phyloP scores from a whole-genome alignment of 2,888 invertebrate genomes.

The Spilarctia lutea region DNA sequence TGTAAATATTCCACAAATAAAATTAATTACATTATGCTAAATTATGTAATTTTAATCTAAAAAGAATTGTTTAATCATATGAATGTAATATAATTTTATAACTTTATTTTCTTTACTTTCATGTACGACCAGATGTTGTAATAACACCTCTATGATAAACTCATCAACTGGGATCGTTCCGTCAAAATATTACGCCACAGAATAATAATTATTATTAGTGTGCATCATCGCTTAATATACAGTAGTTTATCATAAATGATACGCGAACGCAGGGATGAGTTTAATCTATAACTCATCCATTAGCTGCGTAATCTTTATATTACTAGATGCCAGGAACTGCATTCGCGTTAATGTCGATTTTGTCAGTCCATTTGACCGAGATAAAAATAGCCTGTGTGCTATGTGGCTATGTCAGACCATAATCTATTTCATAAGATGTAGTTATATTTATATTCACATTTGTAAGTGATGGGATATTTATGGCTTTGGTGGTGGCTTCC shows the following conservation, averaged over 20 bases:
- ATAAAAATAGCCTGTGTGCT: background rate
- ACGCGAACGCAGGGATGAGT: background rate
- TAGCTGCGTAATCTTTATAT: background rate
- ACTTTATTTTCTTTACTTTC: conserved; percentile 13
- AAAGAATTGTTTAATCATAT: background rate
- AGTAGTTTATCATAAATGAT: background rate
- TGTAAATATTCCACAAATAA: background rate
- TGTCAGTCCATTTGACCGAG: background rate
- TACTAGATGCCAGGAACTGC: background rate
- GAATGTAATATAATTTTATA: conserved; percentile 10
- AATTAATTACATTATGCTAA: background rate
- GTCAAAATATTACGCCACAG: conserved; percentile 3
- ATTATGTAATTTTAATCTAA: background rate
- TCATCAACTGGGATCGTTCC: background rate
- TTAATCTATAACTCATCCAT: conserved; percentile 1
- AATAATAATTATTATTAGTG: background rate
- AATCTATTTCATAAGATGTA: background rate
- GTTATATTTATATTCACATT: no score
- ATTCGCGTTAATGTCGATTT: background rate
- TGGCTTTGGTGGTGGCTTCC: no score
- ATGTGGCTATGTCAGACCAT: background rate
- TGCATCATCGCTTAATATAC: conserved; percentile 1
- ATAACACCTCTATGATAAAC: conserved; percentile 14
- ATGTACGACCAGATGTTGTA: conserved; percentile 21
- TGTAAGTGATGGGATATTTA: no score